Percentiles rank a stretch among this genome's conserved stretches.
phyloP scores from a whole-genome alignment of 2,888 invertebrate species.

The Laothoe populi region DNA sequence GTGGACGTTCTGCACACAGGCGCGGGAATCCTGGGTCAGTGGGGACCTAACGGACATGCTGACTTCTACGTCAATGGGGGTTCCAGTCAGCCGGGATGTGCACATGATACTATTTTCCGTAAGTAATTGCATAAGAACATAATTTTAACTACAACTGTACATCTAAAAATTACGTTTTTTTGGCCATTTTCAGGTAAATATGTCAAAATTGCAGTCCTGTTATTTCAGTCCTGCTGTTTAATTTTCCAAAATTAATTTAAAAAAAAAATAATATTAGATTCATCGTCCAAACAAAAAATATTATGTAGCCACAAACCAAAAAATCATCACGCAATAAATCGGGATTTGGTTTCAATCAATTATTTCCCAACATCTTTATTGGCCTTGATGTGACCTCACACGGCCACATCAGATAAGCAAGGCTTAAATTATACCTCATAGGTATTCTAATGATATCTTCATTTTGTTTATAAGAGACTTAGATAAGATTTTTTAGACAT shows the following conservation, averaged over 20 bases:
- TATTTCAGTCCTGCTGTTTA: no score
- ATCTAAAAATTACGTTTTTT: no score
- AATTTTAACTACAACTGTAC: no score
- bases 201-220: no score
- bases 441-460: not conserved
- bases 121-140: conserved; percentile 68
- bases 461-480: not conserved
- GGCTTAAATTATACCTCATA: not conserved
- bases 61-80: conserved; percentile 96
- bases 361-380: not conserved
- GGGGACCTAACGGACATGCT: conserved; percentile 95
- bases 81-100: conserved; percentile 94
- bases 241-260: no score
- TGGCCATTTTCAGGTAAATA: no score
- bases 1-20: conserved; percentile 94
- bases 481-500: not conserved
- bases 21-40: conserved; percentile 94
- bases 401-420: not conserved
- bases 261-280: not conserved
- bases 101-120: conserved; percentile 92
- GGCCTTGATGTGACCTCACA: not conserved
- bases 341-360: not conserved
- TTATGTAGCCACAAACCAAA: not conserved
- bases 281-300: not conserved
- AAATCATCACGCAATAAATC: no score